Evolutionary conservation across 2,888 invertebrate genomes (phyloP).

Genomic region (Chironomus tentans): DNA sequence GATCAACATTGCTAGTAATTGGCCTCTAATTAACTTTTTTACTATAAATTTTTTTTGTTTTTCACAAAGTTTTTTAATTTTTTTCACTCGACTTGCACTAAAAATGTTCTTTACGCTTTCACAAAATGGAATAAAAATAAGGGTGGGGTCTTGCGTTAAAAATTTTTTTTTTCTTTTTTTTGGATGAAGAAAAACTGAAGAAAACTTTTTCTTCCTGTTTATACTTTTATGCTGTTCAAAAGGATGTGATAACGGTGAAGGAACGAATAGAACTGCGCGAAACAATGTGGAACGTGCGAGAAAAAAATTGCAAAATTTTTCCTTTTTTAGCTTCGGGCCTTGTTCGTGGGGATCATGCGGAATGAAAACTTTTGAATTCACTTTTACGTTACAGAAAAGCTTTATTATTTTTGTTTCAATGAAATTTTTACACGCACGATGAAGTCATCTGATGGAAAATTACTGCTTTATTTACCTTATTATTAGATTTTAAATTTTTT

Average conservation of each 20-base stretch:
- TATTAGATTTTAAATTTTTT: background rate
- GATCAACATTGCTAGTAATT: conserved; percentile 59
- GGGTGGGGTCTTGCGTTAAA: conserved; percentile 13
- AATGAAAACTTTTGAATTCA: background rate
- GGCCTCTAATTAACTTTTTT: background rate
- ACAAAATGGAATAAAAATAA: background rate
- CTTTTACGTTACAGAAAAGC: background rate
- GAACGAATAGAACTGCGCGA: conserved; percentile 13
- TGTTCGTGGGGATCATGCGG: conserved; percentile 5
- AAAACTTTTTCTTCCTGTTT: conserved; percentile 10
- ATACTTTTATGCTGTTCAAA: background rate
- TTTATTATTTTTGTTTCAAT: background rate
- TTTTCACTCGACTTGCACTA: background rate
- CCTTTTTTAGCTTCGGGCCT: background rate
- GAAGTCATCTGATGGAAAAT: background rate
- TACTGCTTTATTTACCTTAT: too few species aligned
- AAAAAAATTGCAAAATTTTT: background rate
- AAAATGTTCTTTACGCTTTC: too few species aligned
- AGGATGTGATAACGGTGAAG: conserved; percentile 1
- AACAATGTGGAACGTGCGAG: background rate
- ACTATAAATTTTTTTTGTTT: background rate
- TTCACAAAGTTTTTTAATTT: background rate
- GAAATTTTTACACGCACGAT: background rate
- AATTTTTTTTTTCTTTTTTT: background rate
- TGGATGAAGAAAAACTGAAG: background rate